phyloP scores from a whole-genome alignment of 35 echinoderm and acorn worm species.

The Chiridota heheva region DNA sequence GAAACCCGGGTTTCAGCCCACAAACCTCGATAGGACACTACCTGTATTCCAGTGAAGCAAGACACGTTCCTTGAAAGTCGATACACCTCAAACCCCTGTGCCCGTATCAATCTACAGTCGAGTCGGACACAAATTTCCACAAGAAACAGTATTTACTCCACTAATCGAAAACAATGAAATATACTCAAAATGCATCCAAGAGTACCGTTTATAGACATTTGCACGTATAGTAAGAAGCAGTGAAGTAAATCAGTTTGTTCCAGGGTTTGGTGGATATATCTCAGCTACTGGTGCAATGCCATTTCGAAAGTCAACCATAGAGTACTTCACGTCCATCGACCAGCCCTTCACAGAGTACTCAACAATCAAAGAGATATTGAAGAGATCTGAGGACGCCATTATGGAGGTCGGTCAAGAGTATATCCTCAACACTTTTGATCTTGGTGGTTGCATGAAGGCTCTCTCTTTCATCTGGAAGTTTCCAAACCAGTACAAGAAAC shows the following conservation, averaged over 20 bases:
- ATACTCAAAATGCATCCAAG: constrained; percentile 25
- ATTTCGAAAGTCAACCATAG: constrained; percentile 37
- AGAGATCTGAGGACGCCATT: constrained; percentile 42
- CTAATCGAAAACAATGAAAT: neutral
- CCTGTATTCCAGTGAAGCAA: neutral
- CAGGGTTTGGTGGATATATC: constrained; percentile 65
- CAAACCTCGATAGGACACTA: neutral
- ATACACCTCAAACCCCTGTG: neutral
- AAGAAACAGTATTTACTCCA: constrained; percentile 15
- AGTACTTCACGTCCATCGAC: constrained; percentile 78
- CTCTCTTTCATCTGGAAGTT: constrained; percentile 56
- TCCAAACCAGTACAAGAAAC: constrained; percentile 37
- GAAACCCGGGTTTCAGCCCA: neutral
- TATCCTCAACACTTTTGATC: constrained; percentile 71
- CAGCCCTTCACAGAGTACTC: constrained; percentile 60
- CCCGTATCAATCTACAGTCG: neutral
- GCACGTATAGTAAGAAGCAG: constrained; percentile 15
- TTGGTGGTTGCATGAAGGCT: constrained; percentile 78
- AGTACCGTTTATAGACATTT: constrained; percentile 20
- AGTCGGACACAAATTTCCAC: neutral
- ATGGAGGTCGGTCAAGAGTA: constrained; percentile 74
- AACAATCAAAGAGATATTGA: constrained; percentile 46
- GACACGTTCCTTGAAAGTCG: neutral
- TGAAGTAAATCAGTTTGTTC: too few relatives aligned
- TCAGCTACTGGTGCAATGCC: constrained; percentile 59